phyloP scores from a whole-genome alignment of 2,797 vertebrate genomes.

The Gadopsis marmoratus region DNA sequence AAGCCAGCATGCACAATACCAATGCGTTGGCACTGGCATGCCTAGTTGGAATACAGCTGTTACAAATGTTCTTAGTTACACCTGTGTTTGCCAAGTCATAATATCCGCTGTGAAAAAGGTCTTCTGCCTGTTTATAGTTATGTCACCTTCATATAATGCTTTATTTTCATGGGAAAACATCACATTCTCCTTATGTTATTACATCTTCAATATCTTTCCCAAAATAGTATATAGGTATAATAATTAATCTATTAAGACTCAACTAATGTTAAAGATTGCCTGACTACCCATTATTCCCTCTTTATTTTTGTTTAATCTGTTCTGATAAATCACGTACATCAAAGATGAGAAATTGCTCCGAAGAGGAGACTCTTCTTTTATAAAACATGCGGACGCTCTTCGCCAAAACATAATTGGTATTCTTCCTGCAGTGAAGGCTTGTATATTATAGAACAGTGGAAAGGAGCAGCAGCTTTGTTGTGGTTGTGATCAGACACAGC shows the following conservation, averaged over 20 bases:
- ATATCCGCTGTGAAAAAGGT: not conserved
- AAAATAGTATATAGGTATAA: not conserved
- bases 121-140: conserved; percentile 13
- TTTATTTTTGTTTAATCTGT: not conserved
- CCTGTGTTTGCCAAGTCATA: conserved; percentile 34
- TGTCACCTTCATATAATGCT: not conserved
- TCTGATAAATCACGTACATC: conserved; percentile 1
- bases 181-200: not conserved
- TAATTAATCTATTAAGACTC: not conserved
- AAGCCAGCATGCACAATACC: conserved; percentile 18
- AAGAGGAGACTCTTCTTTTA: not conserved
- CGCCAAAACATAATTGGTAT: conserved; percentile 10
- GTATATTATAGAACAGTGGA: not conserved
- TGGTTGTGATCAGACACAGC: not conserved
- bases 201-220: not conserved
- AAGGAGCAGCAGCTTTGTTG: conserved; percentile 9
- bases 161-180: not conserved
- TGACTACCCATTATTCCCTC: not conserved
- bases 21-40: conserved; percentile 15
- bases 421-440: not conserved
- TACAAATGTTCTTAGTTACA: conserved; percentile 26
- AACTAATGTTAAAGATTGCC: not conserved
- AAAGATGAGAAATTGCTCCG: not conserved
- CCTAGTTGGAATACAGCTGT: conserved; percentile 18
- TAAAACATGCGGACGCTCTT: not conserved